Evolutionary conservation across 2,888 invertebrate species (phyloP), one percentile per base, ranked within the genome.

Genomic region (Scaptomyza flava): DNA sequence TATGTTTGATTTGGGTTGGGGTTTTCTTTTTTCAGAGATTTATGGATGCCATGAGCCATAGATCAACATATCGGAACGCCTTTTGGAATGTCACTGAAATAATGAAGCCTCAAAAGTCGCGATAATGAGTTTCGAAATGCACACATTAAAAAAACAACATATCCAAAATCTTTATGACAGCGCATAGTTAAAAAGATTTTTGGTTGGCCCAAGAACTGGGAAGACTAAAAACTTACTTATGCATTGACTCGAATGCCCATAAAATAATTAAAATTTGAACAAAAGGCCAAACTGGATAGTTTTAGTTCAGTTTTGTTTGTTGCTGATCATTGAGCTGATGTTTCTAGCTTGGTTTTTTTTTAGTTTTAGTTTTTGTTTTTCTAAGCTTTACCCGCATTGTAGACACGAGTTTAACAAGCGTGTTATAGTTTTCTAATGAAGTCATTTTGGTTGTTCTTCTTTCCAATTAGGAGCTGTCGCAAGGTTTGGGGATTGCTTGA

Each of bases 401-500:
- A 52, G 62, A 86, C 87, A 80, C 50, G 73, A 78, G 67, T 68
- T 81, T 84, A 88, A 84, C 83, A 87, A 84, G 79, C 76, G 63
- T 87, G 82, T 89, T 84, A 87, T 84, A 87, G 84, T 84, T 84
- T 84, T 87, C 89, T 84, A 84, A 84, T 84, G 84, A 84, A 84
- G 84, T 84, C 87, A 84, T 84, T 89, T 81, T 62, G 68, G 58
- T 46, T 36, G 11, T 14, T 14, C 50, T 63, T 71, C 23, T 23
- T 85, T 83, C 83, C 83, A 82, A 87, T 82, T 87, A 80, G 86
- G 60, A 76, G 72, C 71, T 79, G 79, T 77, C 59, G 59, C 71
- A 61, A 54, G 67, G 79, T 46, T 62, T 50, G 41, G 46, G 38
- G 33, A 33, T 9, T 11, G 56, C 14, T 33, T 38, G 67, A 67